These are phyloP conservation scores for Ctenopoma kingsleyae DNA, from an alignment of 2,797 vertebrate species.

Conservation along the genomic window DNA sequence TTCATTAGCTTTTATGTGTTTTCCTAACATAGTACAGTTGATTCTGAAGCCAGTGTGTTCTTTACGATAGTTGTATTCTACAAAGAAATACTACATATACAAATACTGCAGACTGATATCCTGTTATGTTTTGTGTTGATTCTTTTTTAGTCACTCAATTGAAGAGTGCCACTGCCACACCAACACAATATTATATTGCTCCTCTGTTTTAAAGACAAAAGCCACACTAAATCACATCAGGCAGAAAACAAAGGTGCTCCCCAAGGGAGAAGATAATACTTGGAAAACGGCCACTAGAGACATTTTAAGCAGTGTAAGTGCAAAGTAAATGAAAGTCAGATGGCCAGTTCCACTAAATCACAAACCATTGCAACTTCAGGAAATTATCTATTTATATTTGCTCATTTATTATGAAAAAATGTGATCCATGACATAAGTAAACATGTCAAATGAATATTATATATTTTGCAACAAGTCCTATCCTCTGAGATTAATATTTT, in stretches of 20 bases:
- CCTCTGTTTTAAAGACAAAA: constrained; percentile 57
- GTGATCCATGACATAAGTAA: background rate
- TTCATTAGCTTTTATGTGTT: background rate
- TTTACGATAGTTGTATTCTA: background rate
- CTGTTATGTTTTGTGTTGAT: constrained; percentile 26
- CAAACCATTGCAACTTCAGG: constrained; percentile 8
- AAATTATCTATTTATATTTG: constrained; percentile 14
- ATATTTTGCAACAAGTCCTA: background rate
- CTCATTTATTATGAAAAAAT: constrained; percentile 8
- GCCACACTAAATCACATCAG: constrained; percentile 54
- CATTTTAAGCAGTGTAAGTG: constrained; percentile 37
- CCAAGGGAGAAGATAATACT: constrained; percentile 9
- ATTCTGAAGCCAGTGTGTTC: background rate
- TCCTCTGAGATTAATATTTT: background rate
- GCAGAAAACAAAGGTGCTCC: constrained; percentile 46
- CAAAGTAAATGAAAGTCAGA: constrained; percentile 45
- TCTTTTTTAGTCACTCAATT: background rate
- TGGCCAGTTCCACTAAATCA: constrained; percentile 27
- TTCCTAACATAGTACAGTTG: background rate
- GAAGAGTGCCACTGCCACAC: constrained; percentile 13
- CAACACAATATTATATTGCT: constrained; percentile 45
- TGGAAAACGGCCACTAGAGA: constrained; percentile 44
- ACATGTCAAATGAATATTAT: constrained; percentile 12
- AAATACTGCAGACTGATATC: background rate
- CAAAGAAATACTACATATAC: background rate